Conservation (phyloP, 2,113 vertebrate genomes). For the Malurus alboscapulatus region DNA sequence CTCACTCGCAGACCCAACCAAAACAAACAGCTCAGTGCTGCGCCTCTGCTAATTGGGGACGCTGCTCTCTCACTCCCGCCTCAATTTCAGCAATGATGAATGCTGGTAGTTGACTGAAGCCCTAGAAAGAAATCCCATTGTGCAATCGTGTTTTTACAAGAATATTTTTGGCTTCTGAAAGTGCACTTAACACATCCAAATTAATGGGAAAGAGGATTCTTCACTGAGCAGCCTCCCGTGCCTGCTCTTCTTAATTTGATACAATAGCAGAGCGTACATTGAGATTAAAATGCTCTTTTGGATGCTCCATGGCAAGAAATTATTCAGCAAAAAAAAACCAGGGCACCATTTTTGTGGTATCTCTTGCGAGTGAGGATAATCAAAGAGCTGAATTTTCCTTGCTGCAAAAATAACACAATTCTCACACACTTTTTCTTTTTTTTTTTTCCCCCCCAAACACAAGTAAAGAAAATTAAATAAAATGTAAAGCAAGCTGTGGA, state of each 20-base stretch:
- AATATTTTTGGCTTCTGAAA: constrained; percentile 62
- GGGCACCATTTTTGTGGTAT: constrained; percentile 49
- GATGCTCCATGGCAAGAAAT: constrained; percentile 70
- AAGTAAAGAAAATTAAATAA: constrained; percentile 75
- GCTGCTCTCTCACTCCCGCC: not conserved
- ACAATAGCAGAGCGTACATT: constrained; percentile 72
- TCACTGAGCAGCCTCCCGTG: constrained; percentile 62
- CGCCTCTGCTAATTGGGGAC: not conserved
- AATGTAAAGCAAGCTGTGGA: constrained; percentile 67
- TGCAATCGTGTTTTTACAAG: constrained; percentile 55
- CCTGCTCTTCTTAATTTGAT: constrained; percentile 73
- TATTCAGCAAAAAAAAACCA: constrained; percentile 66
- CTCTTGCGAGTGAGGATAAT: constrained; percentile 32
- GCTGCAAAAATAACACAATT: constrained; percentile 58
- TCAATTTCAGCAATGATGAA: constrained; percentile 27
- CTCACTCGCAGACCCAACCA: not conserved
- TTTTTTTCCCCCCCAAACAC: not conserved
- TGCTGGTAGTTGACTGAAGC: constrained; percentile 15
- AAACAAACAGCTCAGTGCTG: not conserved
- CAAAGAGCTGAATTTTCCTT: constrained; percentile 52
- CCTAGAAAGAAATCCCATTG: constrained; percentile 46
- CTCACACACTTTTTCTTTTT: not conserved
- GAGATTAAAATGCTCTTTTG: constrained; percentile 76
- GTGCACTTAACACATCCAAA: constrained; percentile 57
- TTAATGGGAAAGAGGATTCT: constrained; percentile 69